Evolutionary conservation across 2,888 invertebrate species (phyloP).

Genomic region (Adelphocoris suturalis): DNA sequence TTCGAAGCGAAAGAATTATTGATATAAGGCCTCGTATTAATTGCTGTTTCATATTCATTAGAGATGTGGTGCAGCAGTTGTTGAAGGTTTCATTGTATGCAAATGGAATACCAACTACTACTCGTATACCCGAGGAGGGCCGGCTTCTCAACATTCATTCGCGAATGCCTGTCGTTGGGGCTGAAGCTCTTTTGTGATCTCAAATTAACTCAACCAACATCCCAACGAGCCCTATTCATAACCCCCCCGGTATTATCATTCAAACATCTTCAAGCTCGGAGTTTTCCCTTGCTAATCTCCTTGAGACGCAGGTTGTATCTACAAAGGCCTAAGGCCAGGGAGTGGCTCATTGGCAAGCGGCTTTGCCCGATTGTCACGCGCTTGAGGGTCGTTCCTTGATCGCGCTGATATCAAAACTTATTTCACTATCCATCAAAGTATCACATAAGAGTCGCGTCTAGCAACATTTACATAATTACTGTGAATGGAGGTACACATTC

Average conservation of each 20-base stretch:
- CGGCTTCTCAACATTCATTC: conserved; percentile 39
- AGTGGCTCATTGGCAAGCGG: conserved; percentile 39
- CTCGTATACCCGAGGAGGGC: conserved; percentile 35
- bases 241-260: conserved; percentile 63
- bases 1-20: conserved; percentile 51
- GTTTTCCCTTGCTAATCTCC: conserved; percentile 57
- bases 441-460: background rate
- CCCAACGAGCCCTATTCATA: conserved; percentile 59
- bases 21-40: conserved; percentile 69
- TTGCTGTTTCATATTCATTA: conserved; percentile 69
- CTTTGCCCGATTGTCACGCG: conserved; percentile 15
- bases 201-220: conserved; percentile 67
- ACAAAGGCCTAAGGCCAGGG: conserved; percentile 32
- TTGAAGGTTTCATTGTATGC: conserved; percentile 64
- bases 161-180: conserved; percentile 54
- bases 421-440: conserved; percentile 15
- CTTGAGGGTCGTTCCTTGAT: background rate
- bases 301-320: conserved; percentile 46
- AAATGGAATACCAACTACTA: conserved; percentile 59
- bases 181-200: conserved; percentile 53
- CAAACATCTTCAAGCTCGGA: conserved; percentile 54
- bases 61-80: conserved; percentile 68
- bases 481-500: too few relatives aligned
- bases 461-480: too few relatives aligned
- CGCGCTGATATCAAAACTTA: conserved; percentile 11